Percentiles rank a stretch among this genome's conserved stretches.
phyloP scores from a whole-genome alignment of 2,888 invertebrate species.

The Gibbula magus region DNA sequence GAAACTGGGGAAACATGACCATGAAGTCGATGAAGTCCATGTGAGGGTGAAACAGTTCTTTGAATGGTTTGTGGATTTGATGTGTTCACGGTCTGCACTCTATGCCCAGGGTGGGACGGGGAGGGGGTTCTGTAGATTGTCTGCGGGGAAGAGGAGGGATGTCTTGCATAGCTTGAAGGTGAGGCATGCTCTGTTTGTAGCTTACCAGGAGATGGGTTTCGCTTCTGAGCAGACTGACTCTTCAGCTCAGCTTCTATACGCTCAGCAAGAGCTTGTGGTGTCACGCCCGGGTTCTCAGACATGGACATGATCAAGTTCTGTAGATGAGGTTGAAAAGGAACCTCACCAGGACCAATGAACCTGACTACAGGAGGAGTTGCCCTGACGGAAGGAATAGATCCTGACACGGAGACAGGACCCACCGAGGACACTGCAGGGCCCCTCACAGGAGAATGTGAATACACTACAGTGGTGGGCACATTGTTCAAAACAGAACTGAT shows the following conservation, averaged over 20 bases:
- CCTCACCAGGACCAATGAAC: not conserved
- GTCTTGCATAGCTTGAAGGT: not conserved
- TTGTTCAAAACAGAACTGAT: constrained; percentile 8
- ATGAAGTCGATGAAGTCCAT: not conserved
- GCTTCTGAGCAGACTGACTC: not conserved
- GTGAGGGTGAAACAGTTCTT: not conserved
- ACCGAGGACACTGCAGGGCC: not conserved
- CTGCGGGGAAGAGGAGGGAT: constrained; percentile 4
- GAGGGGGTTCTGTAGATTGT: not conserved
- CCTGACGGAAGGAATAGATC: constrained; percentile 16
- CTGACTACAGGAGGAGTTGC: constrained; percentile 1
- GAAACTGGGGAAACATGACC: constrained; percentile 8
- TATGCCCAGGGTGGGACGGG: not conserved
- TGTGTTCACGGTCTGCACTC: not conserved
- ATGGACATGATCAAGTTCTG: not conserved
- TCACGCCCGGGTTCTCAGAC: not conserved
- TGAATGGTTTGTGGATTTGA: not conserved
- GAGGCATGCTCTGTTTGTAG: not conserved
- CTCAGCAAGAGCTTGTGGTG: not conserved
- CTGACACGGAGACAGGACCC: not conserved
- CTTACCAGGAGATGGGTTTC: not conserved
- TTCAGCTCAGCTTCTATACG: not conserved
- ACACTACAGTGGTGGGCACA: not conserved
- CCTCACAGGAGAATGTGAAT: constrained; percentile 4
- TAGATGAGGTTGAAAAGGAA: not conserved